These are phyloP conservation scores for Listronotus bonariensis DNA, from an alignment of 1,140 invertebrate genomes.

Conservation along the genomic window DNA sequence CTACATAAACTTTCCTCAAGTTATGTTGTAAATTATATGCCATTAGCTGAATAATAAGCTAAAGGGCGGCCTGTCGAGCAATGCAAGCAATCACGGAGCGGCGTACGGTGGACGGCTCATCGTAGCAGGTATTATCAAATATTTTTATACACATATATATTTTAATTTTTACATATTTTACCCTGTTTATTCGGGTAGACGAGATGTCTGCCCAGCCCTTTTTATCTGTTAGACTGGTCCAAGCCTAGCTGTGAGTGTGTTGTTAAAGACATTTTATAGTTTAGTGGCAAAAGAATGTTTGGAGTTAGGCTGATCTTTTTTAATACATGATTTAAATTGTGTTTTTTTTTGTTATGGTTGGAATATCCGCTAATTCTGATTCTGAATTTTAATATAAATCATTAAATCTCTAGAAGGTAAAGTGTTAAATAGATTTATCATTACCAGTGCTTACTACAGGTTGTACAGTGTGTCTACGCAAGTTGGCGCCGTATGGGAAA, in stretches of 20 bases:
- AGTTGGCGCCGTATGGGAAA: too few species aligned
- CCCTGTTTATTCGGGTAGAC: conserved; percentile 15
- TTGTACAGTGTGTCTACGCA: too few species aligned
- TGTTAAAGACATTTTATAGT: too few species aligned
- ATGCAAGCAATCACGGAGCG: conserved; percentile 22
- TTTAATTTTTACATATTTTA: conserved; percentile 15
- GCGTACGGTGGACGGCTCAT: conserved; percentile 35
- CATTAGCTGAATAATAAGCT: conserved; percentile 52
- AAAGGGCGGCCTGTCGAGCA: conserved; percentile 42
- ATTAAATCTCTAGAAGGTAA: too few species aligned
- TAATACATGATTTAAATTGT: too few species aligned
- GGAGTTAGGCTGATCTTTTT: not conserved
- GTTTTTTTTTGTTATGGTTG: too few species aligned
- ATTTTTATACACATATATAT: conserved; percentile 47
- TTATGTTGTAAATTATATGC: conserved; percentile 52
- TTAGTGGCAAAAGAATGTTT: not conserved
- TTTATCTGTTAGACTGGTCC: conserved; percentile 24
- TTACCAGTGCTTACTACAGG: too few species aligned
- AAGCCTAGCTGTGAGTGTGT: conserved; percentile 10
- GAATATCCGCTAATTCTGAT: too few species aligned
- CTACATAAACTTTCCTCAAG: conserved; percentile 43
- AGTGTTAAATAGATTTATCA: too few species aligned
- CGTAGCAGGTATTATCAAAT: conserved; percentile 56
- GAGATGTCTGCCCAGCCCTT: conserved; percentile 1
- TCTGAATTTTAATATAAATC: too few species aligned